Evolutionary conservation across 2,113 vertebrate genomes (phyloP).

Genomic region (Oryctolagus cuniculus): mOryCun1.1 NC_091449.1:22505501-22506000

Average conservation of each 20-base stretch:
- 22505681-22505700: neutral
- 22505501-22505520: neutral
- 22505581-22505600: neutral
- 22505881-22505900: neutral
- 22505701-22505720: neutral
- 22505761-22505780: neutral
- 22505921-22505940: slow-evolving; percentile 99
- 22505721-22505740: neutral
- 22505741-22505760: neutral
- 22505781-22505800: neutral
- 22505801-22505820: neutral
- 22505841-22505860: slow-evolving; percentile 42
- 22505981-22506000: slow-evolving; percentile 91
- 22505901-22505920: slow-evolving; percentile 91
- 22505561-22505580: neutral
- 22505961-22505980: slow-evolving; percentile 97
- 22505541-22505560: no score
- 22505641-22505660: neutral
- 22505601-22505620: no score
- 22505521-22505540: neutral
- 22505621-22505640: neutral
- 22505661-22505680: neutral
- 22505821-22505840: neutral
- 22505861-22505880: neutral
- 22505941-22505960: slow-evolving; percentile 99